Evolutionary conservation across 2,113 vertebrate genomes (phyloP).

Genomic region (Melanotaenia duboulayi): DNA sequence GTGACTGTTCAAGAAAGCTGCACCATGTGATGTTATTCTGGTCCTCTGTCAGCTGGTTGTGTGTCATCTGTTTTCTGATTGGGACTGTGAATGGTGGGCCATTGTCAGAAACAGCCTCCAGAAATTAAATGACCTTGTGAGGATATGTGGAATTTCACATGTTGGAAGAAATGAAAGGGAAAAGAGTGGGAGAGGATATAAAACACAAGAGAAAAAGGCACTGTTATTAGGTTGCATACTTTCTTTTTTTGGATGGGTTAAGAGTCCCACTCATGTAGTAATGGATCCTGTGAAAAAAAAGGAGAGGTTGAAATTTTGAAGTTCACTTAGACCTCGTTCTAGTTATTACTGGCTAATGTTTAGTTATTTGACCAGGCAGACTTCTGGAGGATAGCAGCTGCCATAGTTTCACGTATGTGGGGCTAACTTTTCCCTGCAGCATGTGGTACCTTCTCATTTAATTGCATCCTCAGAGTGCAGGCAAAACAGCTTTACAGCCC

Average conservation of each 20-base stretch:
- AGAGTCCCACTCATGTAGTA: no score
- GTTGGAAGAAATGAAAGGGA: constrained; percentile 1
- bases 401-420: background rate
- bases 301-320: no score
- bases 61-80: constrained; percentile 43
- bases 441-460: background rate
- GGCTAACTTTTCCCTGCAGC: background rate
- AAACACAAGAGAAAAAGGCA: background rate
- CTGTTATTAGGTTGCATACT: no score
- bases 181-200: background rate
- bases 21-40: constrained; percentile 71
- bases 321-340: no score
- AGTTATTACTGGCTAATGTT: no score
- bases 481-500: background rate
- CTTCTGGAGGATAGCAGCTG: background rate
- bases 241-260: no score
- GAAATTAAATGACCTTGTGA: constrained; percentile 51
- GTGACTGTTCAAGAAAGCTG: constrained; percentile 32
- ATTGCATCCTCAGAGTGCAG: background rate
- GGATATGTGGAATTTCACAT: constrained; percentile 61
- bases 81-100: constrained; percentile 50
- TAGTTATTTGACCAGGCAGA: background rate
- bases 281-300: background rate
- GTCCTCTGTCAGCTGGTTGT: constrained; percentile 59
- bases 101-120: constrained; percentile 59